These are phyloP conservation scores for Melanogrammus aeglefinus DNA, from an alignment of 2,797 vertebrate genomes.

Conservation along the genomic window DNA sequence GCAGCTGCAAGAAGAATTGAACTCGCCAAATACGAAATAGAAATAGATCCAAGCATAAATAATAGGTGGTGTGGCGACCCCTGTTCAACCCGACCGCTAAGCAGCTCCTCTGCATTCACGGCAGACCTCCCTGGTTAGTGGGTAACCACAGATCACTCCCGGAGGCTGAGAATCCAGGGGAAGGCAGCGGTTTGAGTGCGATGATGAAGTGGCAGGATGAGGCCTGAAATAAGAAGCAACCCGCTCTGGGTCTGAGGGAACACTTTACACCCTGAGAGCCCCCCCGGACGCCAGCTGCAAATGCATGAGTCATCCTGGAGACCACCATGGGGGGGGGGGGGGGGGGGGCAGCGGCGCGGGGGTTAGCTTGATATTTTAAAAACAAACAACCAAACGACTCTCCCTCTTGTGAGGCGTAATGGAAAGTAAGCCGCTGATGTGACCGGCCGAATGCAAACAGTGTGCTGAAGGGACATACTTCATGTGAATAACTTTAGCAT, in stretches of 20 bases:
- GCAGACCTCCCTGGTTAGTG: neutral
- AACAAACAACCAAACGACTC: neutral
- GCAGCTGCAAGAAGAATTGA: neutral
- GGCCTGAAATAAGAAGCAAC: neutral
- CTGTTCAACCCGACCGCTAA: neutral
- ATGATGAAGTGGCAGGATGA: neutral
- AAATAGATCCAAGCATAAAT: neutral
- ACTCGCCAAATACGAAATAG: neutral
- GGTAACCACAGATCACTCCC: neutral
- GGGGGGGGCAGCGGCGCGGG: neutral
- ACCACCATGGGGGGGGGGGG: neutral
- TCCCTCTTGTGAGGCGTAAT: too few relatives aligned
- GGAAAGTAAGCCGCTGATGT: neutral
- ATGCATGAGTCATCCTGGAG: neutral
- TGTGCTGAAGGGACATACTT: neutral
- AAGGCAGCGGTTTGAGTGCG: neutral
- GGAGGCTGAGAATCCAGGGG: neutral
- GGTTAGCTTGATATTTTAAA: neutral
- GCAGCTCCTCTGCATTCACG: neutral
- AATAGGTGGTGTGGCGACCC: neutral
- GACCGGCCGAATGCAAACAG: neutral
- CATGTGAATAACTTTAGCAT: neutral
- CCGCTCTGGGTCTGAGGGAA: neutral
- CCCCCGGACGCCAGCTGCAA: too few relatives aligned
- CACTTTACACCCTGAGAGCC: neutral